Evolutionary conservation across 2,113 vertebrate genomes (phyloP), one percentile per base, ranked within the genome.

Genomic region (Lutjanus erythropterus): DNA sequence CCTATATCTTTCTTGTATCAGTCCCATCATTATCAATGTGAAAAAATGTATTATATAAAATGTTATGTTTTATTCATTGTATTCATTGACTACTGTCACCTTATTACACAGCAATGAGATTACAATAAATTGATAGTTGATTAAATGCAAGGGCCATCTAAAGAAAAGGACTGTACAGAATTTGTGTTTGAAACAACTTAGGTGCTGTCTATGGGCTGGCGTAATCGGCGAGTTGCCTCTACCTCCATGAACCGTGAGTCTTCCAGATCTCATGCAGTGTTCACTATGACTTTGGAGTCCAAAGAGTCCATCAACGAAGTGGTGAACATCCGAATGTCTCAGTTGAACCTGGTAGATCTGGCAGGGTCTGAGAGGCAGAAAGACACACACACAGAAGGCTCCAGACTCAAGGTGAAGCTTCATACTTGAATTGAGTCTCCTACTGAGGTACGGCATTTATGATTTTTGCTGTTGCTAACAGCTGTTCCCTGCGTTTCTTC

Each of bases 201-300:
- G 98, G 97, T 99, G 9, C 89, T 99, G 85, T 97, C 96, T 68
- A 96, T 67, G 84, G 98, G 98, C 23, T 99, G 97, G 98, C 94
- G 97, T 72, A 99, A 99, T 88, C 96, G 97, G 11, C 96, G 96
- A 5, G 98, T 99, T 10, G 97, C 97, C 2, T 97, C 97, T 0
- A 99, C 98, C 5, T 99, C 98, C 0, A 99, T 99, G 98, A 99
- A 99, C 65, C 96, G 97, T 0, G 97, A 99, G 68, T 99, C 98
- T 0, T 99, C 98, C 0, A 95, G 98, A 67, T 99, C 98, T 2
- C 98, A 99, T 0, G 98, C 98, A 0, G 98, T 99, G 71, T 99
- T 99, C 84, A 98, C 97, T 19, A 95, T 99, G 91, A 96, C 94
- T 0, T 59, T 99, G 58, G 97, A 99, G 89, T 99, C 97, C 18